phyloP scores from a whole-genome alignment of 2,797 vertebrate species.

The Microhierax caerulescens region DNA sequence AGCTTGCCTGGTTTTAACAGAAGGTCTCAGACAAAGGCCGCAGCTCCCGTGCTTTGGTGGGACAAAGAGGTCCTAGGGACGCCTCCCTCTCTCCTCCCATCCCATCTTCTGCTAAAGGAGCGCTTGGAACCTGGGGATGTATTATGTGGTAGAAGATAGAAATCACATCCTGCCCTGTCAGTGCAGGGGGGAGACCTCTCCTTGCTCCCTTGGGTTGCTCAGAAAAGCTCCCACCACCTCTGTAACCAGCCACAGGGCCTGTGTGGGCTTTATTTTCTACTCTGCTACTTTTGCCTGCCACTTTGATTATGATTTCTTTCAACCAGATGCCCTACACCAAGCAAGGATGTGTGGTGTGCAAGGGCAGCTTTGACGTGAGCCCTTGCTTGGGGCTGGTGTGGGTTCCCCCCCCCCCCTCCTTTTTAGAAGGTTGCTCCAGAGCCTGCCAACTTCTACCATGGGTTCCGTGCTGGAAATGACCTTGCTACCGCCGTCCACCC shows the following conservation, averaged over 20 bases:
- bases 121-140: fast-evolving
- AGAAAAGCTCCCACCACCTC: neutral
- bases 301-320: neutral
- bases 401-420: fast-evolving
- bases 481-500: neutral
- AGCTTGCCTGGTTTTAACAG: neutral
- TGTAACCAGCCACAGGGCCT: neutral
- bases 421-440: neutral
- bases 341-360: fast-evolving
- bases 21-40: neutral
- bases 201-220: fast-evolving
- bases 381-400: fast-evolving
- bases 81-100: neutral
- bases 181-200: neutral
- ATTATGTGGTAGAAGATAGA: neutral
- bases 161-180: fast-evolving
- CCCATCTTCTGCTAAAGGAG: neutral
- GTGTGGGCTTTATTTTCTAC: neutral
- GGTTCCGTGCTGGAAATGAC: neutral
- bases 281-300: neutral
- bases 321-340: neutral
- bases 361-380: neutral
- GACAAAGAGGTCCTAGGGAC: neutral
- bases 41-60: neutral
- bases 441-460: neutral